Percentiles rank a stretch among this genome's conserved stretches.
Conservation (phyloP, 2,888 invertebrate genomes). For the Papilio gigon region DNA sequence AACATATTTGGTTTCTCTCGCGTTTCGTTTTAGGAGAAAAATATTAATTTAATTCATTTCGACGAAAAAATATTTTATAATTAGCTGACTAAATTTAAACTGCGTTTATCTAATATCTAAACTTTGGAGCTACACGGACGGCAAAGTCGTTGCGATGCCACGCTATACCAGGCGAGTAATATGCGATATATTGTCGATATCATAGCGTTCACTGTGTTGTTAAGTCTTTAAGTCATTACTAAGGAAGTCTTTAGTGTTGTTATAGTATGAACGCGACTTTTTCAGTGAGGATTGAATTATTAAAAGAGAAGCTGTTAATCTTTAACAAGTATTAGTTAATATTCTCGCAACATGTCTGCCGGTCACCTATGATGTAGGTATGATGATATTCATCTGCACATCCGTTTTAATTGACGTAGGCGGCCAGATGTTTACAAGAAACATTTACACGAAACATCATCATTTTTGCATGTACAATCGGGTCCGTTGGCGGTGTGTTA, state of each 20-base stretch:
- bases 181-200: no score
- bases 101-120: not conserved
- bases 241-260: no score
- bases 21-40: not conserved
- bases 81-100: not conserved
- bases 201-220: no score
- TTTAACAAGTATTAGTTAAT: no score
- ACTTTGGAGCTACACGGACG: no score
- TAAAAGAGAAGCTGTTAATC: no score
- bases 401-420: not conserved
- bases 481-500: not conserved
- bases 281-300: no score
- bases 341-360: not conserved
- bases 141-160: no score
- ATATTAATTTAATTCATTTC: not conserved
- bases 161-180: no score
- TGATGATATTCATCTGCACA: not conserved
- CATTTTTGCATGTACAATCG: constrained; percentile 6
- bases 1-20: not conserved
- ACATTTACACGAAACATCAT: constrained; percentile 6
- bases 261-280: no score
- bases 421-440: constrained; percentile 1
- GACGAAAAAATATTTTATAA: not conserved
- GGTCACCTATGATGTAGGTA: not conserved
- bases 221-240: no score